Evolutionary conservation across 2,113 vertebrate genomes (phyloP), one percentile per base, ranked within the genome.

Genomic region (Austrofundulus limnaeus): DNA sequence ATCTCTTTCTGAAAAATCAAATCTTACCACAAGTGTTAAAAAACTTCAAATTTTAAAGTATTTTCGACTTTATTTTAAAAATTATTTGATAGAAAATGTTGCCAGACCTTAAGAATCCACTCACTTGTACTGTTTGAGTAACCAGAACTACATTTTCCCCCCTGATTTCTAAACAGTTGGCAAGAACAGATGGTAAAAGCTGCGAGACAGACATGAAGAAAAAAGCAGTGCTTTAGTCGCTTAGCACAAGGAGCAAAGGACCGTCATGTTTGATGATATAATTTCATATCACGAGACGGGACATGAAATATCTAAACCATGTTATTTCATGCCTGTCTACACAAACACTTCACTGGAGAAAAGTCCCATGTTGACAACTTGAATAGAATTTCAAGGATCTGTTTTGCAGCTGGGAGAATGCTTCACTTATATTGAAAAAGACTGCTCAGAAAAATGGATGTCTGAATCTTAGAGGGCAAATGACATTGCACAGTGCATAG

Each of bases 301-400:
- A 38, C 75, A 83, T 78, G 81, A 87, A 82, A 87, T 77, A 87
- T 85, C 68, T 70, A 85, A 80, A 85, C 81, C 57, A 75, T 78
- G 70, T 80, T 86, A 88, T 91, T 91, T 90, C 81, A 87, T 83
- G 85, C 80, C 68, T 83, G 84, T 88, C 81, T 79, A 74, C 74
- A 80, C 80, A 76, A 61, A 34, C 38, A 46, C 72, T 50, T 72
- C 64, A 51, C 49, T 66, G 61, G 51, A 78, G 75, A 67, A 84
- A 84, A 39, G 60, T 62, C 67, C 56, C 45, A 64, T 60, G 83
- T 76, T 80, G 82, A 85, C 70, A 74, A 41, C 72, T 50, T 60
- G 74, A 85, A 83, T 70, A 70, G 69, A 75, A 85, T 81, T 86
- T 83, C 76, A 70, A 77, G 56, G 66, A 77, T 82, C 64, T 79